Percentiles rank a stretch among this genome's conserved stretches.
Evolutionary conservation across 2,113 vertebrate species (phyloP).

Genomic region (Anolis carolinensis): DNA sequence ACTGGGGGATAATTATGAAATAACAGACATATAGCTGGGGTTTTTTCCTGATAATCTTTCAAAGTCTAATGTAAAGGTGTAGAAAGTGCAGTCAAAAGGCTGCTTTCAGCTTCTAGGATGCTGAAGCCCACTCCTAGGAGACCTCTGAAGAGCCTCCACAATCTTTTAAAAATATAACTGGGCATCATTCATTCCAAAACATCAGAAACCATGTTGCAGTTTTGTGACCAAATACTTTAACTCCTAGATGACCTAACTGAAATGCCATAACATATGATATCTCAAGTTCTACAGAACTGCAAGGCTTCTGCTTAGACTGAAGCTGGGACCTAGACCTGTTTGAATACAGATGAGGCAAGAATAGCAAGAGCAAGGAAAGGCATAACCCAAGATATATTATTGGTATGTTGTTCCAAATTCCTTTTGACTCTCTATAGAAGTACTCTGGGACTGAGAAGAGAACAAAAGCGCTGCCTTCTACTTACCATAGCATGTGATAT

Average conservation of each 20-base stretch:
- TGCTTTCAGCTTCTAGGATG: too few species aligned
- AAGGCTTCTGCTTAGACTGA: too few species aligned
- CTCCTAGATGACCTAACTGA: too few species aligned
- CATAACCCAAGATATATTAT: neutral
- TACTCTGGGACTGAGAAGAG: neutral
- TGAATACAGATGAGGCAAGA: neutral
- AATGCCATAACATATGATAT: neutral
- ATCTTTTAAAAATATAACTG: too few species aligned
- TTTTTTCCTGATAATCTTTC: neutral
- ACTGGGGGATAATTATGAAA: neutral
- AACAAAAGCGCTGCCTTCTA: neutral
- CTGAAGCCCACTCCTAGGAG: too few species aligned
- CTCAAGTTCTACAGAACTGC: neutral
- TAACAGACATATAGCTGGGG: neutral
- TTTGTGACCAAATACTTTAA: too few species aligned
- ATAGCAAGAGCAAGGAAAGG: neutral
- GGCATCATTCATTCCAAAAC: too few species aligned
- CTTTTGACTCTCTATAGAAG: neutral
- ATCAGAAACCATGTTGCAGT: too few species aligned
- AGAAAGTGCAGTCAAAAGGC: too few species aligned
- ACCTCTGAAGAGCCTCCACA: too few species aligned
- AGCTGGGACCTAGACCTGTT: neutral
- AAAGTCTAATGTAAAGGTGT: neutral
- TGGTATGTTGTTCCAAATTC: neutral
- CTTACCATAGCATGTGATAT: conserved; percentile 90